Evolutionary conservation across 2,113 vertebrate species (phyloP).

Genomic region (Sinosuthora webbiana): DNA sequence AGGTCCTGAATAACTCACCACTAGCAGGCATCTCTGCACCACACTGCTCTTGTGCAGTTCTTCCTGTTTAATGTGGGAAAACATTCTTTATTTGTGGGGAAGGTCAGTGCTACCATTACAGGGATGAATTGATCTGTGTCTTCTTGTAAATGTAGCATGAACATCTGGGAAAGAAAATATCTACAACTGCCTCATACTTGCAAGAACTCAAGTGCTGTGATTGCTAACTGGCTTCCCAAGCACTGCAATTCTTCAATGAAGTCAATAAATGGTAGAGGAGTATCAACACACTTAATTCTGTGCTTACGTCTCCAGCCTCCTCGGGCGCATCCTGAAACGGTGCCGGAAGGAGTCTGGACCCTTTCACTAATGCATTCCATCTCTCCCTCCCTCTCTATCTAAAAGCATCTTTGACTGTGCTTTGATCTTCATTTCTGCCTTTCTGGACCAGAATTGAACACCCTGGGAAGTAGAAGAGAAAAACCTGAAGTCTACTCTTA

Average conservation of each 20-base stretch:
- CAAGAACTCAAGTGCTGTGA: neutral
- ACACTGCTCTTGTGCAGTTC: slow-evolving; percentile 28
- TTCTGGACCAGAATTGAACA: neutral
- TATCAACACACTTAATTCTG: slow-evolving; percentile 27
- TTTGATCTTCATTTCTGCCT: neutral
- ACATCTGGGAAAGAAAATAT: slow-evolving; percentile 47
- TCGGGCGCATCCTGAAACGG: accelerated
- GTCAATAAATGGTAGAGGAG: neutral
- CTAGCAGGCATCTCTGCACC: slow-evolving; percentile 24
- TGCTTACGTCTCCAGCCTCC: neutral
- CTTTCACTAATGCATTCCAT: neutral
- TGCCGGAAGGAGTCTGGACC: neutral
- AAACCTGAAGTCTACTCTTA: neutral
- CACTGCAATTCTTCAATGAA: neutral
- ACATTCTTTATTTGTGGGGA: slow-evolving; percentile 20
- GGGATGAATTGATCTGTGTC: slow-evolving; percentile 42
- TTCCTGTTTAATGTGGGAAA: slow-evolving; percentile 47
- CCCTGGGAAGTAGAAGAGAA: neutral
- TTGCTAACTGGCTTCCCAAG: slow-evolving; percentile 12
- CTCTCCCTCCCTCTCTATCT: neutral
- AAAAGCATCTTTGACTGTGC: neutral
- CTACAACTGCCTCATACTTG: slow-evolving; percentile 18
- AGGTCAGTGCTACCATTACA: slow-evolving; percentile 27
- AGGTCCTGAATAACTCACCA: slow-evolving; percentile 5
- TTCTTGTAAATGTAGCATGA: slow-evolving; percentile 17